phyloP scores from a whole-genome alignment of 2,888 invertebrate species.

The Limenitis arthemis region DNA sequence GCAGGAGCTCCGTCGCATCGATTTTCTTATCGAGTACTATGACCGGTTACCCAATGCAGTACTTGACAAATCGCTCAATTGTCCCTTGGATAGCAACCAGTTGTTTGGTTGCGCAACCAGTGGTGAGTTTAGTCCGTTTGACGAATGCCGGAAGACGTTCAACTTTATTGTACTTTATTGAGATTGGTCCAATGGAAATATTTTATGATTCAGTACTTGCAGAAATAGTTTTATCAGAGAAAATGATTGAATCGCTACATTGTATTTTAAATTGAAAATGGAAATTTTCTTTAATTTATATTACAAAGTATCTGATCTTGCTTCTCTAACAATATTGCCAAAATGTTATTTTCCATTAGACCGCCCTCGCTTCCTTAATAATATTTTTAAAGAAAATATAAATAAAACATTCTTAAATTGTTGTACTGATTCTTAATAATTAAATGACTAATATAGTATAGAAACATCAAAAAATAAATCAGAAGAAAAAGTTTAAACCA shows the following conservation, averaged over 20 bases:
- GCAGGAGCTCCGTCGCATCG: slow-evolving; percentile 34
- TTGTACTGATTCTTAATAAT: too few species aligned
- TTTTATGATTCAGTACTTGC: slow-evolving; percentile 37
- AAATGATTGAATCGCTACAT: slow-evolving; percentile 11
- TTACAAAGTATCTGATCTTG: too few species aligned
- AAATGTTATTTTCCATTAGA: too few species aligned
- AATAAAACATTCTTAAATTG: too few species aligned
- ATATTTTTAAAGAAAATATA: too few species aligned
- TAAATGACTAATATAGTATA: too few species aligned
- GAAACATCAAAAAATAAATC: too few species aligned
- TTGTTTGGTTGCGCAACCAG: slow-evolving; percentile 55
- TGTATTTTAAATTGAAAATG: neutral
- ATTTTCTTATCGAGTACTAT: slow-evolving; percentile 39
- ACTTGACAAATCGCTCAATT: slow-evolving; percentile 71
- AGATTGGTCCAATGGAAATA: slow-evolving; percentile 50
- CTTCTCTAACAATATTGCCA: too few species aligned
- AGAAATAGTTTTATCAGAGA: slow-evolving; percentile 33
- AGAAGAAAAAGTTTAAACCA: too few species aligned
- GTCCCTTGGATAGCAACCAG: slow-evolving; percentile 50
- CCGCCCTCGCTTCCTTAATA: too few species aligned
- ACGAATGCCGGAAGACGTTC: slow-evolving; percentile 63
- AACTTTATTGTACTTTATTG: slow-evolving; percentile 54
- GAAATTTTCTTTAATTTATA: too few species aligned
- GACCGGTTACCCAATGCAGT: slow-evolving; percentile 58
- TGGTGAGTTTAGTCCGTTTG: slow-evolving; percentile 45